phyloP scores from a whole-genome alignment of 2,797 vertebrate genomes.

The Ptychobarbus kaznakovi region DNA sequence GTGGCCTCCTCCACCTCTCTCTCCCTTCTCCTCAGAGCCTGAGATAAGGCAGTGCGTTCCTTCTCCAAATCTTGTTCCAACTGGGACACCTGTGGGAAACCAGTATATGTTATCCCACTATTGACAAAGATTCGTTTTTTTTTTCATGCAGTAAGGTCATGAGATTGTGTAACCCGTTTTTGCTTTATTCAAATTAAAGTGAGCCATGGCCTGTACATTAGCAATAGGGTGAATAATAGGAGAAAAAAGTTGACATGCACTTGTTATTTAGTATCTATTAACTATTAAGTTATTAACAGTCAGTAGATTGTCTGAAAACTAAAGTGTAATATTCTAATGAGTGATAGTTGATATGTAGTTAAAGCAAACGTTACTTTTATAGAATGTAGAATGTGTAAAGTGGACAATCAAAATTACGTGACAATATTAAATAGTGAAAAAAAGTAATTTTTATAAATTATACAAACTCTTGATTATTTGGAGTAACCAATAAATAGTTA shows the following conservation, averaged over 20 bases:
- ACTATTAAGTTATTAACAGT: neutral
- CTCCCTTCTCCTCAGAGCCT: conserved; percentile 77
- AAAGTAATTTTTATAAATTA: neutral
- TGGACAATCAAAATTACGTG: neutral
- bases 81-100: conserved; percentile 79
- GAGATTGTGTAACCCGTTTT: neutral
- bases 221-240: neutral
- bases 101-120: conserved; percentile 2
- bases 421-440: neutral
- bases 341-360: neutral
- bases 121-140: neutral
- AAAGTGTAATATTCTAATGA: neutral
- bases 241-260: neutral
- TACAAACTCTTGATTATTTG: neutral
- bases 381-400: neutral
- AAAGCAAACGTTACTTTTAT: neutral
- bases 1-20: conserved; percentile 73
- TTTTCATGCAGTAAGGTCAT: neutral
- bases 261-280: neutral
- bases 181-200: neutral
- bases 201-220: neutral
- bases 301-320: neutral
- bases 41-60: conserved; percentile 75
- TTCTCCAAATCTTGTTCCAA: conserved; percentile 89
- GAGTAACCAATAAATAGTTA: neutral